Evolutionary conservation across 2,113 vertebrate species (phyloP).

Genomic region (Eclectus roratus): DNA sequence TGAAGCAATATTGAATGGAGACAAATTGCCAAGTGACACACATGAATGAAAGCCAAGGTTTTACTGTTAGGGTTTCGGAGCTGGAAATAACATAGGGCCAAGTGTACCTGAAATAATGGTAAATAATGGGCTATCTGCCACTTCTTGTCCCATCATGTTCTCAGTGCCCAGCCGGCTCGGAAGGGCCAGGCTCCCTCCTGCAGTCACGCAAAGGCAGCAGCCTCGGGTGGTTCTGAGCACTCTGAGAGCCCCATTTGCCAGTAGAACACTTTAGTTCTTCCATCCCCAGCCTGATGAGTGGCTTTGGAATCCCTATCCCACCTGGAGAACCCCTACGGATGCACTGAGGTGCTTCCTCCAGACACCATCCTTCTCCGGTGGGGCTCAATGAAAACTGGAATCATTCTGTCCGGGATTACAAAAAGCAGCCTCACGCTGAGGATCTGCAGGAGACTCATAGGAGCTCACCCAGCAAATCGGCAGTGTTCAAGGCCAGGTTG

Average conservation of each 20-base stretch:
- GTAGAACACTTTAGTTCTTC: not conserved
- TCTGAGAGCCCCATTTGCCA: not conserved
- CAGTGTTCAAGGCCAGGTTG: not conserved
- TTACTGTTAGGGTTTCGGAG: not conserved
- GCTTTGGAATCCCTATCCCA: not conserved
- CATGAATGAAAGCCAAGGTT: not conserved
- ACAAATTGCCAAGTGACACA: constrained; percentile 53
- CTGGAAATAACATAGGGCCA: not conserved
- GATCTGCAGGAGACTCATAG: not conserved
- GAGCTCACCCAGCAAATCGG: not conserved
- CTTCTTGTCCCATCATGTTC: not conserved
- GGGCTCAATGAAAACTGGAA: fast-evolving
- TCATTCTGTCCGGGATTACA: not conserved
- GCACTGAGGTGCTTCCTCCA: not conserved
- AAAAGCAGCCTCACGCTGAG: fast-evolving
- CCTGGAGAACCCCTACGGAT: not conserved
- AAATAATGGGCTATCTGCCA: not conserved
- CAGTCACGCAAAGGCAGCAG: not conserved
- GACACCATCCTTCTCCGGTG: not conserved
- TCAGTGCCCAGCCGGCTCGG: not conserved
- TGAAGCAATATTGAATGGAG: constrained; percentile 28
- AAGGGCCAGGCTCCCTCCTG: not conserved
- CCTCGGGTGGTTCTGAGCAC: not conserved
- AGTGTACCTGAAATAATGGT: constrained; percentile 18
- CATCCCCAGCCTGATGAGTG: fast-evolving